A percentile compares a stretch with the other conserved stretches of the same genome.
These are phyloP conservation scores for Arion vulgaris DNA, from an alignment of 1,140 invertebrate species.

Conservation along the genomic window DNA sequence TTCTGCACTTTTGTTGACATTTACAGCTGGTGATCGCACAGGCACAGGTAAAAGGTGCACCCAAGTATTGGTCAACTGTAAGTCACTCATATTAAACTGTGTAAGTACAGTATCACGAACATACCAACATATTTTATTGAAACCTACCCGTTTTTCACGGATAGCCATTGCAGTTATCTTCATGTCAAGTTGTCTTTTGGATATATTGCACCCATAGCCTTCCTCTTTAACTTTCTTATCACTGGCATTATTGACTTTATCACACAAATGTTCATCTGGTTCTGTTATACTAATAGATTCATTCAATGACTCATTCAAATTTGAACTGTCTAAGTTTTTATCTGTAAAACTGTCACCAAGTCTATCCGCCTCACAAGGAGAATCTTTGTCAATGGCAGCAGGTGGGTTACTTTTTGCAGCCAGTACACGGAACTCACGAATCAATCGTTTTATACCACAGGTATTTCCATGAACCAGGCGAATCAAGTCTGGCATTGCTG, in stretches of 20 bases:
- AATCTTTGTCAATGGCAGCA: conserved; percentile 60
- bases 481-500: conserved; percentile 79
- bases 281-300: not conserved
- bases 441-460: conserved; percentile 76
- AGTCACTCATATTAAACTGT: conserved; percentile 76
- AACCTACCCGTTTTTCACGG: conserved; percentile 74
- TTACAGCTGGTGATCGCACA: conserved; percentile 14
- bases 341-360: conserved; percentile 47
- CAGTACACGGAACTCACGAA: conserved; percentile 79
- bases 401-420: conserved; percentile 76
- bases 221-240: conserved; percentile 18
- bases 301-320: conserved; percentile 22
- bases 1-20: conserved; percentile 14
- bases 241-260: conserved; percentile 13
- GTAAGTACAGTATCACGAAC: conserved; percentile 77
- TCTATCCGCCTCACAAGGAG: conserved; percentile 28
- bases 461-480: conserved; percentile 81
- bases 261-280: not conserved
- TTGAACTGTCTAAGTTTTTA: conserved; percentile 22
- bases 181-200: conserved; percentile 69
- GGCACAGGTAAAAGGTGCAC: conserved; percentile 17
- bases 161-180: conserved; percentile 75
- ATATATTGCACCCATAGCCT: conserved; percentile 54
- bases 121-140: conserved; percentile 79
- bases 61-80: conserved; percentile 58